Percentiles rank a stretch among this genome's conserved stretches.
Evolutionary conservation across 1,140 invertebrate species (phyloP).

Genomic region (Cotesia glomerata): DNA sequence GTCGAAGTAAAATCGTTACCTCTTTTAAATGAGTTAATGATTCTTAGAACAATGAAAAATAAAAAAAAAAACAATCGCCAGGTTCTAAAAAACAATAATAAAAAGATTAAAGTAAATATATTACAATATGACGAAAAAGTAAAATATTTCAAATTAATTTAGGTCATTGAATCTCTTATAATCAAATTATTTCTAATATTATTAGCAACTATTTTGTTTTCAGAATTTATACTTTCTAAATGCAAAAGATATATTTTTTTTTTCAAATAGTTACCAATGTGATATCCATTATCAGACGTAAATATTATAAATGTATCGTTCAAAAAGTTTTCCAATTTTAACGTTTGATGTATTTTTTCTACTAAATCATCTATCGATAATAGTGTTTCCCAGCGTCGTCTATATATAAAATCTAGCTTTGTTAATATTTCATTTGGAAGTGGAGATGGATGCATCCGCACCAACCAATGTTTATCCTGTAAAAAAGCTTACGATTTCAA

Average conservation of each 20-base stretch:
- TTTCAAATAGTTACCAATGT: conserved; percentile 69
- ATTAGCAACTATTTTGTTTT: no score
- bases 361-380: conserved; percentile 88
- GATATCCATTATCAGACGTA: conserved; percentile 89
- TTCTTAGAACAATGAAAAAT: no score
- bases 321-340: conserved; percentile 66
- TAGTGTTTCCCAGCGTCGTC: conserved; percentile 77
- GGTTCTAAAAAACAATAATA: no score
- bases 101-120: no score
- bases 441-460: conserved; percentile 70
- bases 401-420: conserved; percentile 73
- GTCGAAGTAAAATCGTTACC: no score
- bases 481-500: conserved; percentile 29
- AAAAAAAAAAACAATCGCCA: no score
- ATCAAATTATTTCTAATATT: no score
- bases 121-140: no score
- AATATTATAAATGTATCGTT: conserved; percentile 83
- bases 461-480: conserved; percentile 82
- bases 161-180: no score
- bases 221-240: no score
- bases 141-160: no score
- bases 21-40: no score
- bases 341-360: conserved; percentile 65
- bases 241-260: neutral
- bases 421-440: conserved; percentile 66